Percentiles rank a stretch among this genome's conserved stretches.
Evolutionary conservation across 2,888 invertebrate genomes (phyloP).

Genomic region (Julus scandinavius): DNA sequence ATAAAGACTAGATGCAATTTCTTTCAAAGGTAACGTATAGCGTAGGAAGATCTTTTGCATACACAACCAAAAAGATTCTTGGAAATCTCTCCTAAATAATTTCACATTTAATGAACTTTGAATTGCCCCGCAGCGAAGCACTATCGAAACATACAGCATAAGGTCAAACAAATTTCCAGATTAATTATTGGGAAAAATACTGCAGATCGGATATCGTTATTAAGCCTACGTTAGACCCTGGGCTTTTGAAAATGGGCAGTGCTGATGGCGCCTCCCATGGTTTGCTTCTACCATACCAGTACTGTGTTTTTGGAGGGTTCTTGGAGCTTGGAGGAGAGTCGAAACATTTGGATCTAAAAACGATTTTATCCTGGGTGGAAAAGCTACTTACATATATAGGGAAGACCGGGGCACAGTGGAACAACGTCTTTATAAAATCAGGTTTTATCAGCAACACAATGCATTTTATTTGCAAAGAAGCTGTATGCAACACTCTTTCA

Average conservation of each 20-base stretch:
- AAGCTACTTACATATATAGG: no score
- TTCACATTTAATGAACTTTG: conserved; percentile 27
- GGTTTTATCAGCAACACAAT: no score
- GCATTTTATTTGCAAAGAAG: no score
- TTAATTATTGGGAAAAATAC: not conserved
- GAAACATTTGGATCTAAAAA: no score
- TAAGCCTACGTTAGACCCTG: not conserved
- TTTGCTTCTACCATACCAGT: no score
- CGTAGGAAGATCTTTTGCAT: conserved; percentile 44
- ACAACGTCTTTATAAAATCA: no score
- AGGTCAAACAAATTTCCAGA: conserved; percentile 9
- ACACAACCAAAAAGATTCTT: conserved; percentile 4
- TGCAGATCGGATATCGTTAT: not conserved
- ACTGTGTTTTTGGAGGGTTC: no score
- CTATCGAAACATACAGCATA: not conserved
- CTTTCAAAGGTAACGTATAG: not conserved
- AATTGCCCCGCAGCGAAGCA: conserved; percentile 38
- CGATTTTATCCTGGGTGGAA: no score
- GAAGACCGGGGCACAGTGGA: no score
- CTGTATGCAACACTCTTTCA: no score
- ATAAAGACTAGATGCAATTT: conserved; percentile 33
- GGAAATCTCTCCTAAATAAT: conserved; percentile 8
- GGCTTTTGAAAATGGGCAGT: not conserved
- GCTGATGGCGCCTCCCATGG: not conserved
- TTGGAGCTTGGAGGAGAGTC: no score